Base-by-base conservation (phyloP, 2,113 vertebrate genomes). In the Ifrita kowaldi region DNA sequence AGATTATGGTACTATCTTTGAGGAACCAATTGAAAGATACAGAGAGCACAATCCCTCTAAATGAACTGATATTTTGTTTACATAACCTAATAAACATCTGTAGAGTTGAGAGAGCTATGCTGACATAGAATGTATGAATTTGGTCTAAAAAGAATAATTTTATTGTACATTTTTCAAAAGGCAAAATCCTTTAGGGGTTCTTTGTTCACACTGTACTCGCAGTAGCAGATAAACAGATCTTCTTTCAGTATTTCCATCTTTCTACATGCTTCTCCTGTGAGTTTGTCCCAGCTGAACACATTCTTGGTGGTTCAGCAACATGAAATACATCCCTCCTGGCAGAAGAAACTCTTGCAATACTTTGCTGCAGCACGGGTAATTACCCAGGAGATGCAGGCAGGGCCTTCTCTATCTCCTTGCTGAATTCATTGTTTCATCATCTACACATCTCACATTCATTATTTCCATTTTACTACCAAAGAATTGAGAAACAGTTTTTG, bases 401-500 rank as follows among this genome's bases (percentile, higher is more conserved):
- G 37, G 87, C 37, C 20, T 62, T 93, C 46, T 95, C 64, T 71
- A 81, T 56, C 67, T 95, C 89, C 69, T 93, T 89, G 68, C 49
- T 68, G 78, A 93, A 87, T 87, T 91, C 73, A 69, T 4, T 67
- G 65, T 89, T 88, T 90, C 50, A 73, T 87, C 50, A 50, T 77
- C 19, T 32, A 52, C 35, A 85, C 55, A 73, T 53, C 37, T 83
- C 84, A 76, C 55, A 70, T 78, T 91, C 86, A 87, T 93, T 89
- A 21, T 95, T 95, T 96, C 53, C 13, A n/a, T 84, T 95, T 92
- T 59, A 64, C 28, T 67, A 73, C 50, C 10, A 71, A 85, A 47
- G 63, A 95, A 91, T 21, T 87, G 49, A 87, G 49, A 96, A 95
- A 80, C 13, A 35, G 53, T 32, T 89, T 95, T 91, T 68, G 63